Conservation (phyloP, 2,888 invertebrate species). For the Ditylenchus weischeri region DNA sequence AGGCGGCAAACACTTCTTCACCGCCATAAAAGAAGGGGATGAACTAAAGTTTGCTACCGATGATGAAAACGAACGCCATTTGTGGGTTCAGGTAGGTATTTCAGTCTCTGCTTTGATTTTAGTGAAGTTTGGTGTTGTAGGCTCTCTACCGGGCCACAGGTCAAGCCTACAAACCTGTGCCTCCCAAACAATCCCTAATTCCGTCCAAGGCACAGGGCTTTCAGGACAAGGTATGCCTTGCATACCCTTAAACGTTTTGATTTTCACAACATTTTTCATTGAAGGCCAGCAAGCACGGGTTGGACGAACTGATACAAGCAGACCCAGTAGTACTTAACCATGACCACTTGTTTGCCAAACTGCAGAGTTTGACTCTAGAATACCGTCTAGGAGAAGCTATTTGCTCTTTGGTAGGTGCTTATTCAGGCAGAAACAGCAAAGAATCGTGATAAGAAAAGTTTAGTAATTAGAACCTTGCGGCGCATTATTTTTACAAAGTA, state of each 20-base stretch:
- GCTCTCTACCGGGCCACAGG: slow-evolving; percentile 99
- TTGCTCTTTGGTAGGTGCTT: slow-evolving; percentile 79
- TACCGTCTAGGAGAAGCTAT: slow-evolving; percentile 96
- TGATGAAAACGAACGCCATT: slow-evolving; percentile 92
- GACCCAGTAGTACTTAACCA: slow-evolving; percentile 97
- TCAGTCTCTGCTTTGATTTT: background rate
- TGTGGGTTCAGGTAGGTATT: slow-evolving; percentile 81
- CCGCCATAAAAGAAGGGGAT: slow-evolving; percentile 87
- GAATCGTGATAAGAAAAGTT: too few species aligned
- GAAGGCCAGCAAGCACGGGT: slow-evolving; percentile 87
- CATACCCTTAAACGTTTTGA: too few species aligned
- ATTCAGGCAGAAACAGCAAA: background rate
- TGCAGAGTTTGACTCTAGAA: slow-evolving; percentile 88
- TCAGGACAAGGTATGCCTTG: slow-evolving; percentile 66
- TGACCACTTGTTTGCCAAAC: slow-evolving; percentile 81
- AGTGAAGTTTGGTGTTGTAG: slow-evolving; percentile 16
- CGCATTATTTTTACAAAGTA: too few species aligned
- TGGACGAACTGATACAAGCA: slow-evolving; percentile 99
- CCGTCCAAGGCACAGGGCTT: slow-evolving; percentile 54
- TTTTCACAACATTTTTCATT: too few species aligned
- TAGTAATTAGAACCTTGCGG: too few species aligned
- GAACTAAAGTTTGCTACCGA: slow-evolving; percentile 91
- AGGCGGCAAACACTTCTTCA: slow-evolving; percentile 88
- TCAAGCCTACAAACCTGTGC: slow-evolving; percentile 96
- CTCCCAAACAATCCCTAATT: slow-evolving; percentile 66